Base-by-base conservation (phyloP, 2,797 vertebrate species). In the Typhlichthys subterraneus region DNA sequence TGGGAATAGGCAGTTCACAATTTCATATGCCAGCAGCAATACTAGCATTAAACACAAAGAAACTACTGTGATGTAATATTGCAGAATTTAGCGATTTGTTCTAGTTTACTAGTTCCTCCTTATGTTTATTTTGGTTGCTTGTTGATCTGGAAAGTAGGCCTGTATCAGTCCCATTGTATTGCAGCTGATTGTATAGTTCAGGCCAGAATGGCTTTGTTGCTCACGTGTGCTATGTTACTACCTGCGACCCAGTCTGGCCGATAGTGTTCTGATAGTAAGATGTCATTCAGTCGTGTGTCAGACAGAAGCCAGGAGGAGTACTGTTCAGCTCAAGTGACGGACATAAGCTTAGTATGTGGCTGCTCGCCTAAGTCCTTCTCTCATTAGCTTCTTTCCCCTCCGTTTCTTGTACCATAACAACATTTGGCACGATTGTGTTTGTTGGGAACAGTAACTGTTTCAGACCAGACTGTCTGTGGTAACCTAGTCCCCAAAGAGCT, bases 231-330 rank as follows among this genome's bases (percentile, higher is more conserved):
- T 73, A 73, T 67, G 17, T 63, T 53, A 64, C 23, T 49, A 67
- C 67, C 69, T 31, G 55, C 67, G 60, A 42, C 50, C 54, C 53
- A 75, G 85, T 80, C 83, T 84, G 77, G 77, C 80, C 83, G 83
- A 89, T 89, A 86, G 77, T 47, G 71, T 65, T 63, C 75, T 62
- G 87, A 89, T 90, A 89, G 83, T 53, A 47, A 62, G 80, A 79
- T 63, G 76, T 75, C 87, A 82, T 72, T 45, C 68, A 62, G 81
- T 82, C 84, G 81, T 65, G 58, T 33, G 65, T 14, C 33, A 59
- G 68, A 65, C 63, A 33, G 15, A 23, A 59, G 63, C 60, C 53
- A 48, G 58, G 50, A 48, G 58, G 50, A 75, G 64, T 49, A 53
- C 63, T 56, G 23, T 57, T 75, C 50, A 55, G 64, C 45, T 2